Evolutionary conservation across 2,888 invertebrate genomes (phyloP), one percentile per base, ranked within the genome.

Genomic region (Argyra leucocephala): DNA sequence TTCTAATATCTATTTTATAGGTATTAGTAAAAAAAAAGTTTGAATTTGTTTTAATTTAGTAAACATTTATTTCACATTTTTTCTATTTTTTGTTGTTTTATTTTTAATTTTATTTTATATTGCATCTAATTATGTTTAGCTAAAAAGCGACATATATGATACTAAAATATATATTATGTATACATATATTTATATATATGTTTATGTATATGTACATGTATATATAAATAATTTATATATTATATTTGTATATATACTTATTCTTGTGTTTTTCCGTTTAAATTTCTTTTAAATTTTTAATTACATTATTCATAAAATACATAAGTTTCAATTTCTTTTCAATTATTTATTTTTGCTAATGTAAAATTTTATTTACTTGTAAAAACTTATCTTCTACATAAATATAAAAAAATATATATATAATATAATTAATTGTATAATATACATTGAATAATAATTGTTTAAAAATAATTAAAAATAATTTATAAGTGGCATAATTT

Each of bases 261-360:
- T 31, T 31, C 7, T 6, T 31, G 1, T 31, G 7, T 31, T 31
- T 31, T 31, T 31, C 12, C 7, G 4, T 26, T 26, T 26, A 26
- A 26, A 9, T 37, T 37, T 37, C 15, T n/a, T 48, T 48, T 48
- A n/a, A 48, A 5, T 48, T 18, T 48, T 48, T 48, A 15, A 48
- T 18, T 48, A 48, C 48, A 48, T 48, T 12, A 48, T 48, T 48
- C 48, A 48, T 48, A 48, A 48, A 48, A 48, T 48, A 48, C 48
- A 48, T 48, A 48, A 48, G 48, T 48, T 48, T 15, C n/a, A 48
- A 18, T 48, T 48, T 48, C n/a, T 18, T 48, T 48, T 48, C 3
- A 48, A 12, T 48, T 48, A 48, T 48, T 48, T 31, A 10, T 31
- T 31, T 31, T 48, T 48, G 31, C 31, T 31, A 31, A 5, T 31